These are phyloP conservation scores for Ptychodera flava DNA, from an alignment of 35 echinoderm and acorn worm species.

Conservation along the genomic window DNA sequence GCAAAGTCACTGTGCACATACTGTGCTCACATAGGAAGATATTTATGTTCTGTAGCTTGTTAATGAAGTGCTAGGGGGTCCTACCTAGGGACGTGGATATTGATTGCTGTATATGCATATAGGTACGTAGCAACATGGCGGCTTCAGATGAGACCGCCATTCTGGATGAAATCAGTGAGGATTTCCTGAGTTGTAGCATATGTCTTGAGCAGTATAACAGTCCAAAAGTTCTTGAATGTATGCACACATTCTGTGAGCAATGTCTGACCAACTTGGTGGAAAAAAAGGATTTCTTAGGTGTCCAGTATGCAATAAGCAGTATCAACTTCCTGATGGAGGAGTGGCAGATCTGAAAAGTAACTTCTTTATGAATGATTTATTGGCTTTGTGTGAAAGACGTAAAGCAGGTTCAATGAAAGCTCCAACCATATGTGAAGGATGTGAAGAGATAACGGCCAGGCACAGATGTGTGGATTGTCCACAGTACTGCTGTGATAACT, in stretches of 20 bases:
- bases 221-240: constrained; percentile 23
- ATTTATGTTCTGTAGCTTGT: too few species aligned
- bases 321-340: neutral
- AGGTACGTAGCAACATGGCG: neutral
- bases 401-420: neutral
- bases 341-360: neutral
- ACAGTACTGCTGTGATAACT: neutral
- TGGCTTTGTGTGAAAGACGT: neutral
- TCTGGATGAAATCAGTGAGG: neutral
- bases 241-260: constrained; percentile 26
- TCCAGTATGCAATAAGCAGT: neutral
- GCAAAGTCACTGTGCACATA: too few species aligned
- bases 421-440: neutral
- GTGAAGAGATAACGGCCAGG: neutral
- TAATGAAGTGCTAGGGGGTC: too few species aligned
- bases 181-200: constrained; percentile 6
- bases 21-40: too few species aligned
- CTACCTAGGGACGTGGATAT: too few species aligned
- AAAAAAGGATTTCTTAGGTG: neutral
- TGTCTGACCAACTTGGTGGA: constrained; percentile 2
- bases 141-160: neutral
- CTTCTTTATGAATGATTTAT: neutral
- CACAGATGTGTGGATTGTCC: neutral
- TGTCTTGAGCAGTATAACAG: constrained; percentile 19
- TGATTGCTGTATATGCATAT: too few species aligned